A percentile compares a stretch with the other conserved stretches of the same genome.
Evolutionary conservation across 2,888 invertebrate genomes (phyloP).

Genomic region (Malthinus flaveolus): DNA sequence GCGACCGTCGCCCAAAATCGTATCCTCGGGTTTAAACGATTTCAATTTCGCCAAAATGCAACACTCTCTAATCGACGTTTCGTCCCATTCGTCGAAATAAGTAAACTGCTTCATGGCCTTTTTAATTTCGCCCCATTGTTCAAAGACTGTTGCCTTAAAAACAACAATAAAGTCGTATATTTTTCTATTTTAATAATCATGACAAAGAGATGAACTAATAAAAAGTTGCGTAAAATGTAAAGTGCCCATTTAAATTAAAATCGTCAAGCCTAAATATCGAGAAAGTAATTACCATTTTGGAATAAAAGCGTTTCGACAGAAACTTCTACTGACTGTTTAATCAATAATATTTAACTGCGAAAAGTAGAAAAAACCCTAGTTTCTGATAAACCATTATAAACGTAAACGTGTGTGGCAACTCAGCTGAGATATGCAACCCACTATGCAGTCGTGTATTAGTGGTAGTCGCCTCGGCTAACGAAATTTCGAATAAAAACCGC

Average conservation of each 20-base stretch:
- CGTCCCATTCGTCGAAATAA: constrained; percentile 66
- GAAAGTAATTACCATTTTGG: no score
- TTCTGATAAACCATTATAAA: no score
- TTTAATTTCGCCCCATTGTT: constrained; percentile 66
- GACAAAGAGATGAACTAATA: constrained; percentile 61
- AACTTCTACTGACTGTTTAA: no score
- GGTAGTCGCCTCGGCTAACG: no score
- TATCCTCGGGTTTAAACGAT: constrained; percentile 59
- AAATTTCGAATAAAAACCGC: no score
- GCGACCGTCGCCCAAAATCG: constrained; percentile 59
- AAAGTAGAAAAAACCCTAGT: no score
- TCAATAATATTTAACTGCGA: no score
- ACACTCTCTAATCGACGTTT: constrained; percentile 64
- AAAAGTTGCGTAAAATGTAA: neutral
- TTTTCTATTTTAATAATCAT: constrained; percentile 65
- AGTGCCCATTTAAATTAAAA: neutral
- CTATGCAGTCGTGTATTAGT: no score
- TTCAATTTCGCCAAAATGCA: constrained; percentile 68
- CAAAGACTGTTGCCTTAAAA: constrained; percentile 61
- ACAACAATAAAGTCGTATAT: constrained; percentile 65
- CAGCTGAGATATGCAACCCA: no score
- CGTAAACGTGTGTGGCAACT: no score
- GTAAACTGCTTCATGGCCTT: constrained; percentile 64
- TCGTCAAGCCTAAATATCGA: no score
- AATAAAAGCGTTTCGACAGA: no score